Evolutionary conservation across 2,888 invertebrate species (phyloP), one percentile per base, ranked within the genome.

Genomic region (Euclidia mi): DNA sequence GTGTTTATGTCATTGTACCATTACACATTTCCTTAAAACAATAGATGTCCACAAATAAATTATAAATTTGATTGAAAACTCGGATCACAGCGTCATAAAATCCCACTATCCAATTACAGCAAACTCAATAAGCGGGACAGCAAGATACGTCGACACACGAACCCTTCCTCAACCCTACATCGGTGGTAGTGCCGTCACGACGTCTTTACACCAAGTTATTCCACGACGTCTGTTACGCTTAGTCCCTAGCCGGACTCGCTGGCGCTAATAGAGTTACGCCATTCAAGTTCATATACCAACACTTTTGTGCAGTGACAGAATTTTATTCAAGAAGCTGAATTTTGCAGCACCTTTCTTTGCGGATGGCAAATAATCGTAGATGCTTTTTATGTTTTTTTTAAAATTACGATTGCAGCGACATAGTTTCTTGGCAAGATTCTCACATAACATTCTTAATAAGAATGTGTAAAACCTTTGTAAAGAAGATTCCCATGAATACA

Each of bases 221-320:
- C 2, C n/a, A 35, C 25, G 20, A 14, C 20, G 45, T 20, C 20
- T 35, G 20, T 11, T 12, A 7, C 14, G 17, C 4, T 14, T 25
- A 7, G 20, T 25, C 7, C 6, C n/a, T n/a, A n/a, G 11, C 31
- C 43, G n/a, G 42, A 34, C 31, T 4, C 42, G 15, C 42, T 17
- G 42, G 17, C 31, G 17, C 15, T 44, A 44, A 44, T 32, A 44
- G 44, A 32, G 44, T 32, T 44, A 44, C 43, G 3, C 15, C 17
- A n/a, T 15, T 43, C 15, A 12, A 41, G 10, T 41, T 41, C 14
- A 28, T 34, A 25, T 7, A 0, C 34, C 3, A 10, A 34, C 3
- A 3, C 6, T 34, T 34, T 34, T 34, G 20, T 7, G 20, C 20
- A 34, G 2, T 34, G 9, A 2, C 3, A 14, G 11, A 34, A 34